Evolutionary conservation across 2,888 invertebrate species (phyloP).

Genomic region (Linyphia triangularis): DNA sequence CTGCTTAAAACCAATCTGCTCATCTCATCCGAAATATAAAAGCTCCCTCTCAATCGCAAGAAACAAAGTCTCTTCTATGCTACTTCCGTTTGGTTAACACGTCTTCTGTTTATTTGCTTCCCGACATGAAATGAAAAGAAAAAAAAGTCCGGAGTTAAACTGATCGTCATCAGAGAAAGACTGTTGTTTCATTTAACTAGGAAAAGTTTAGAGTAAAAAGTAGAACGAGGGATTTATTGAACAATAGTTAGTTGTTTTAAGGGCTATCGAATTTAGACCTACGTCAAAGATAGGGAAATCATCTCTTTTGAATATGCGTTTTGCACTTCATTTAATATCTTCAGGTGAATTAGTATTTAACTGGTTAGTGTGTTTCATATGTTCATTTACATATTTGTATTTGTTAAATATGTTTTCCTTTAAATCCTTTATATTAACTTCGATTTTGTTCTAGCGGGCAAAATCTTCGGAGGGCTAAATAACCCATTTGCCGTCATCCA

Average conservation of each 20-base stretch:
- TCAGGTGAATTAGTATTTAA: background rate
- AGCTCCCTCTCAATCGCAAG: background rate
- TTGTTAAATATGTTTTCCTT: too few species aligned
- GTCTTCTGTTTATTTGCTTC: conserved; percentile 18
- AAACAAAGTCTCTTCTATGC: conserved; percentile 43
- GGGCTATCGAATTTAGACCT: background rate
- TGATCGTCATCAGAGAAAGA: conserved; percentile 15
- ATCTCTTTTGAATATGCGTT: background rate
- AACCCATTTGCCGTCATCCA: too few species aligned
- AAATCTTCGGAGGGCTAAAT: too few species aligned
- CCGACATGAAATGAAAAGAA: background rate
- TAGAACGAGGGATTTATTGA: conserved; percentile 2
- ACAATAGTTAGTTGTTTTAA: conserved; percentile 49
- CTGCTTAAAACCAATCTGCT: background rate
- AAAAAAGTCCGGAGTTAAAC: background rate
- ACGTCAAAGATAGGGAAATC: background rate
- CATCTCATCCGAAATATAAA: background rate
- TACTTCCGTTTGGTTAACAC: conserved; percentile 1
- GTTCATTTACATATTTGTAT: too few species aligned
- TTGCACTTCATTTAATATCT: background rate
- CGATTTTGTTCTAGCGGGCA: too few species aligned
- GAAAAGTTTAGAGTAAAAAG: conserved; percentile 1
- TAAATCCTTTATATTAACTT: too few species aligned
- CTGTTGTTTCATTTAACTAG: conserved; percentile 22
- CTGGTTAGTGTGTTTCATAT: background rate